Percentiles rank a stretch among this genome's conserved stretches.
Conservation (phyloP, 2,113 vertebrate genomes). For the Illadopsis cleaveri region DNA sequence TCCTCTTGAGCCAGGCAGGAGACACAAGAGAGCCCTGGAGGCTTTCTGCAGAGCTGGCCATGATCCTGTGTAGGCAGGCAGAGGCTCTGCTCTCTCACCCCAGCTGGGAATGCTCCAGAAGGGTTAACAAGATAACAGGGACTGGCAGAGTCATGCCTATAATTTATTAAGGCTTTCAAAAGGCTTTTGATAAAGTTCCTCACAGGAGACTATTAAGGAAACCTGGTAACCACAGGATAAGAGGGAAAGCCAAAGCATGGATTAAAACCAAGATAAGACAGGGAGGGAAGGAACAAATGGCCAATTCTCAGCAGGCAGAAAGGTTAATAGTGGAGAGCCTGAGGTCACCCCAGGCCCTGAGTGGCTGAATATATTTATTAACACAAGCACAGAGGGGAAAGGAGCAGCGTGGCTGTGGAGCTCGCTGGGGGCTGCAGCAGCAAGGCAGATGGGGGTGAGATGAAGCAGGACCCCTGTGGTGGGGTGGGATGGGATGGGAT, state of each 20-base stretch:
- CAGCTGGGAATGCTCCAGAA: background rate
- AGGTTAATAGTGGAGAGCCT: conserved; percentile 48
- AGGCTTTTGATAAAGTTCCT: conserved; percentile 59
- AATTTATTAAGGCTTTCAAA: conserved; percentile 66
- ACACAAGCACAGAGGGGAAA: background rate
- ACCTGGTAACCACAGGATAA: conserved; percentile 49
- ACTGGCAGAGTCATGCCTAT: background rate
- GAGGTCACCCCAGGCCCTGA: background rate
- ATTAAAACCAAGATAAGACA: conserved; percentile 17
- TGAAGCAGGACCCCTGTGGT: background rate
- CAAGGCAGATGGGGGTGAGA: fast-evolving
- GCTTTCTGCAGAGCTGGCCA: background rate
- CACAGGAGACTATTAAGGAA: conserved; percentile 55
- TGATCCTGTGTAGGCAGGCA: fast-evolving
- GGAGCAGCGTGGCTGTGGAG: fast-evolving
- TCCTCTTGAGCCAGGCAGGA: background rate
- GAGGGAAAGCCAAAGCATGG: conserved; percentile 39
- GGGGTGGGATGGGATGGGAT: background rate
- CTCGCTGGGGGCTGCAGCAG: fast-evolving
- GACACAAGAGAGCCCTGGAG: fast-evolving
- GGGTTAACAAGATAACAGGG: conserved; percentile 35
- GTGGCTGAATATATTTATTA: background rate
- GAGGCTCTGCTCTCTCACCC: background rate
- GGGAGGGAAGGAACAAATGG: background rate
- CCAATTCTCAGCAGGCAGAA: conserved; percentile 1